Conservation (phyloP, 1,140 invertebrate species). For the Mycetomoellerius zeteki region DNA sequence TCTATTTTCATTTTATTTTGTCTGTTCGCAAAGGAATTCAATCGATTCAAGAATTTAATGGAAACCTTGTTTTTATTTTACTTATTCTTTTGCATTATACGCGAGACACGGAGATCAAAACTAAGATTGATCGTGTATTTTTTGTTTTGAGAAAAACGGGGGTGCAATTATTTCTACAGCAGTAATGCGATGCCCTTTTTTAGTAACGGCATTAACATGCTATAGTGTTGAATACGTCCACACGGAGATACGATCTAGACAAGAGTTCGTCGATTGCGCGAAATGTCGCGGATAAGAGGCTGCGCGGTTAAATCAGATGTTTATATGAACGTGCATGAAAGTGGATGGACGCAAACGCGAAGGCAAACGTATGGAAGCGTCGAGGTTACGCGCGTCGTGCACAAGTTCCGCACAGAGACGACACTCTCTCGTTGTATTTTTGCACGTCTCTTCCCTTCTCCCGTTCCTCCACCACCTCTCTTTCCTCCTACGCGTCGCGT, state of each 20-base stretch:
- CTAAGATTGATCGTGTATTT: neutral
- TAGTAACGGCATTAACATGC: conserved; percentile 7
- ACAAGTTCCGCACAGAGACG: conserved; percentile 68
- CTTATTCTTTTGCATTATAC: neutral
- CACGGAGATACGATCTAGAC: conserved; percentile 18
- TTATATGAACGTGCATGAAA: conserved; percentile 61
- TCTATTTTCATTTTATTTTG: conserved; percentile 47
- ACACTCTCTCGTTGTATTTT: conserved; percentile 79
- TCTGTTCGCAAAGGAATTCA: conserved; percentile 21
- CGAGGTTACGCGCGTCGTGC: conserved; percentile 64
- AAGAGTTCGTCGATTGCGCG: conserved; percentile 5
- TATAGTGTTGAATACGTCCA: neutral
- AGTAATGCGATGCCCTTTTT: neutral
- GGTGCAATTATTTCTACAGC: neutral
- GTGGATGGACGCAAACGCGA: conserved; percentile 52
- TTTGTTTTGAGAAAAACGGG: neutral
- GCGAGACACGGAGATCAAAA: conserved; percentile 1
- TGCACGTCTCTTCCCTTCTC: conserved; percentile 71
- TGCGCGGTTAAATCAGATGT: conserved; percentile 37
- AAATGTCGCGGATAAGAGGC: conserved; percentile 27
- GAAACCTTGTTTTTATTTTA: neutral
- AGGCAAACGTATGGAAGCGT: conserved; percentile 9
- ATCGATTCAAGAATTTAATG: conserved; percentile 47
- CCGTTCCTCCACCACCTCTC: conserved; percentile 40
- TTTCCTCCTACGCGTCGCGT: conserved; percentile 65